Conservation (phyloP, 2,113 vertebrate species). For the Sinocyclocheilus maitianheensis region DNA sequence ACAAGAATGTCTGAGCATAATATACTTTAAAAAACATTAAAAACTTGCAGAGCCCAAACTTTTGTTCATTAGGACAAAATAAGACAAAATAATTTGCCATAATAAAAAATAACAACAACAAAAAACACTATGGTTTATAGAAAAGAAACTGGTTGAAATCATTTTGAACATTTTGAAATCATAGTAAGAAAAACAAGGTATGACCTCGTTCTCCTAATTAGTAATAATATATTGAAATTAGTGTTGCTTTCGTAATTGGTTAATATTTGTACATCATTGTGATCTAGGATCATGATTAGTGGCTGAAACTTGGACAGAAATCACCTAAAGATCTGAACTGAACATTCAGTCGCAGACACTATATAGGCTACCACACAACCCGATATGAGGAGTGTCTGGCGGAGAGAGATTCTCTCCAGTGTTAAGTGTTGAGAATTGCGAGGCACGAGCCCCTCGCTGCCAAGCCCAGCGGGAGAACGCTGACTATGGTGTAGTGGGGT, state of each 20-base stretch:
- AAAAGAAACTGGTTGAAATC: background rate
- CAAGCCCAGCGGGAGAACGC: slow-evolving; percentile 44
- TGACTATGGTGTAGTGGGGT: slow-evolving; percentile 47
- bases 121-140: background rate
- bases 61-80: too few species aligned
- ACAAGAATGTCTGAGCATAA: too few species aligned
- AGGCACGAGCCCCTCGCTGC: slow-evolving; percentile 23
- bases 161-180: background rate
- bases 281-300: background rate
- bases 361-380: background rate
- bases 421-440: slow-evolving; percentile 32
- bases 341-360: background rate
- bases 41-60: too few species aligned
- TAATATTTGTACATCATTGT: background rate
- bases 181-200: background rate
- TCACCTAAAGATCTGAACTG: background rate
- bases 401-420: background rate
- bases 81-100: background rate
- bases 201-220: background rate
- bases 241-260: background rate
- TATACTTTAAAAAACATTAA: too few species aligned
- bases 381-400: background rate
- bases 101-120: background rate
- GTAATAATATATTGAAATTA: background rate
- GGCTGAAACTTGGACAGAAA: background rate